Evolutionary conservation across 1,140 invertebrate genomes (phyloP).

Genomic region (Epicauta chinensis): DNA sequence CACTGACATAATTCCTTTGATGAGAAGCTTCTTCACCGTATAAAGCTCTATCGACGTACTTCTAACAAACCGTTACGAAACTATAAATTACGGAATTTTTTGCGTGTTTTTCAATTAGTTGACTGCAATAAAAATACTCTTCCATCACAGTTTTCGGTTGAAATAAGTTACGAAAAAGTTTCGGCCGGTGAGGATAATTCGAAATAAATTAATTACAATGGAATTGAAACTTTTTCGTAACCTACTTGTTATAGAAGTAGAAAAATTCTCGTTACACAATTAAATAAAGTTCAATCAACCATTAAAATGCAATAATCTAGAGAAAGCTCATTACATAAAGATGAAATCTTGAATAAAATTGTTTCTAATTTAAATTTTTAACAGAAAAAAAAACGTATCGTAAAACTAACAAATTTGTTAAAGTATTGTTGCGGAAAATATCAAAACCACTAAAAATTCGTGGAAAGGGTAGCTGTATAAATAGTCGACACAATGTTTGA

Average conservation of each 20-base stretch:
- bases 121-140: too few species aligned
- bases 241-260: constrained; percentile 8
- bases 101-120: too few species aligned
- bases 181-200: too few species aligned
- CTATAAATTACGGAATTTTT: too few species aligned
- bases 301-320: constrained; percentile 21
- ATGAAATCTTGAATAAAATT: constrained; percentile 10
- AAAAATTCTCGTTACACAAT: constrained; percentile 17
- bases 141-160: too few species aligned
- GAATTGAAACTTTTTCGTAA: constrained; percentile 1
- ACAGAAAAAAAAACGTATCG: constrained; percentile 20
- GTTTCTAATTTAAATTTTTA: constrained; percentile 8
- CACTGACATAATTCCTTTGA: too few species aligned
- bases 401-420: constrained; percentile 11
- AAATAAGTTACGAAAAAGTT: too few species aligned
- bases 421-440: constrained; percentile 28
- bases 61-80: too few species aligned
- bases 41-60: too few species aligned
- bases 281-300: constrained; percentile 23
- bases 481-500: constrained; percentile 15
- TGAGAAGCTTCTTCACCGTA: too few species aligned
- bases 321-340: constrained; percentile 28
- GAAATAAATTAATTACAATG: not conserved
- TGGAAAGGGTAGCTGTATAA: constrained; percentile 34
- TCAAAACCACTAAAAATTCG: constrained; percentile 10